phyloP scores from a whole-genome alignment of 53 echinoderm and acorn worm species.

The Hippasteria phrygiana region DNA sequence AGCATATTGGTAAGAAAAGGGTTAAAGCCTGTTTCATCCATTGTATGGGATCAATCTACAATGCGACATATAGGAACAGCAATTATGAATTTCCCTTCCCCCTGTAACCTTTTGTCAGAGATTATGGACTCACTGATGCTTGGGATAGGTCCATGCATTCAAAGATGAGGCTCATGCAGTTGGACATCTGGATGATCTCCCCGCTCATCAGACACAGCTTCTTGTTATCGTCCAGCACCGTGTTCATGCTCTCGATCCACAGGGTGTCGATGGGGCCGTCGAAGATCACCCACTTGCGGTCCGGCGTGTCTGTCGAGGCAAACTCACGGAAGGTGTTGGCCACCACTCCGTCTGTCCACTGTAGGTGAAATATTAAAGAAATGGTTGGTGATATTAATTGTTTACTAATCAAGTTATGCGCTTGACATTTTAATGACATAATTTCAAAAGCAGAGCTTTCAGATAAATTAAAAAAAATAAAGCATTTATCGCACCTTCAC shows the following conservation, averaged over 20 bases:
- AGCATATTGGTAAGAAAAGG: too few species aligned
- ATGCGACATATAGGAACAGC: too few species aligned
- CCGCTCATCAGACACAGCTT: slow-evolving; percentile 99
- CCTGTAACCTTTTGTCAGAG: background rate
- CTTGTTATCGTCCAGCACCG: slow-evolving; percentile 99
- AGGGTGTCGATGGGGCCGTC: slow-evolving; percentile 99
- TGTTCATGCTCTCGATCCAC: slow-evolving; percentile 99
- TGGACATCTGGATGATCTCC: slow-evolving; percentile 99
- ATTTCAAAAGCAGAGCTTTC: too few species aligned
- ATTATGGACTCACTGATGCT: slow-evolving; percentile 97
- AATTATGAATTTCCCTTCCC: background rate
- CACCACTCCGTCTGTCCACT: slow-evolving; percentile 99
- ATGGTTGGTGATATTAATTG: background rate
- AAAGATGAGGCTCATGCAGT: slow-evolving; percentile 99
- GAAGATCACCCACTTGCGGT: slow-evolving; percentile 99
- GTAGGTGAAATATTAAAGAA: background rate
- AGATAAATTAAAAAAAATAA: too few species aligned
- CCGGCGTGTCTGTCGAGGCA: slow-evolving; percentile 97
- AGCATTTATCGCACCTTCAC: too few species aligned
- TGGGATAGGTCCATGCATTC: slow-evolving; percentile 99
- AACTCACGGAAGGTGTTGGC: slow-evolving; percentile 99
- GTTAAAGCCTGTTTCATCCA: too few species aligned
- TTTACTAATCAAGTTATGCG: too few species aligned
- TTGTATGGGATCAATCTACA: too few species aligned
- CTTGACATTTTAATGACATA: too few species aligned